Base-by-base conservation (phyloP, 2,888 invertebrate genomes). In the Drosophila vallismaia region DNA sequence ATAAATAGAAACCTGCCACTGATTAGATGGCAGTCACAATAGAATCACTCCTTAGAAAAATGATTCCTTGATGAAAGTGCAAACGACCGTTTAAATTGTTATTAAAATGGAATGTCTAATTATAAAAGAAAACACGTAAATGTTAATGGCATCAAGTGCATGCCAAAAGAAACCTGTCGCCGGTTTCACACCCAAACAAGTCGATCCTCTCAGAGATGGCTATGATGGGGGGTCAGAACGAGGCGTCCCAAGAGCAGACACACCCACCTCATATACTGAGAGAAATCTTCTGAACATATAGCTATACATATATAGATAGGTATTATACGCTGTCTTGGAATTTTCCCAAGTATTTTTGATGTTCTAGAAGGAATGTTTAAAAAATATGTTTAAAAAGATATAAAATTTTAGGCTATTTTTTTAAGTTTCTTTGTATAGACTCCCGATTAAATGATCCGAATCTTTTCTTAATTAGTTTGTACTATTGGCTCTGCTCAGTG, bases 101-200 rank as follows among this genome's bases (percentile, higher is more conserved):
- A 74, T 66, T 63, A 74, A 56, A 58, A 6, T 40, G 44, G 68
- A 72, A 75, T 72, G 58, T 72, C 36, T 64, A 71, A 71, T 75
- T 75, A 62, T 36, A 77, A 79, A 68, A 36, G 46, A 50, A 42
- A 54, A 24, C 56, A 64, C 59, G 67, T 71, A 85, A 69, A 54
- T 45, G 53, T 68, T 70, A 71, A 71, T 73, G 68, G 76, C 76
- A 77, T 68, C 72, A 74, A 71, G 46, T 68, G 78, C 73, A 67
- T 66, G 56, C 74, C 78, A 85, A 83, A 53, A 82, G 79, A 86
- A 84, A 88, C 74, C 80, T 88, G 86, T 88, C 86, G 88, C 86
- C 84, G 67, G 29, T 44, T 45, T 66, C 28, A 19, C 54, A 66
- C 33, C 68, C 54, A 67, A 67, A 63, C 58, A 28, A 54, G 54